phyloP scores from a whole-genome alignment of 1,140 invertebrate genomes.

The Triops cancriformis region DNA sequence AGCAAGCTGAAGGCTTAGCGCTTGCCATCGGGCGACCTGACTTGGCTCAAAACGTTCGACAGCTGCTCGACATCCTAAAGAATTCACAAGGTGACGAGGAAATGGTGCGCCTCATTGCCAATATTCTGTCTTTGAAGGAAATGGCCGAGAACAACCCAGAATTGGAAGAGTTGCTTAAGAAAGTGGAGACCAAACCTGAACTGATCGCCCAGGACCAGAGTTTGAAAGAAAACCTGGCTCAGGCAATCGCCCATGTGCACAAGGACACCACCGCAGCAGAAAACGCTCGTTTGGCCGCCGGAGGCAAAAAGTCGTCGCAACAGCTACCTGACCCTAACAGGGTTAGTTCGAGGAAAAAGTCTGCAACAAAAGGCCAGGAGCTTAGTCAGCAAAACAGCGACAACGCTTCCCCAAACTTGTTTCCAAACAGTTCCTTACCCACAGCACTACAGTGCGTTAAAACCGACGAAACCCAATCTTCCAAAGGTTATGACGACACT shows the following conservation, averaged over 20 bases:
- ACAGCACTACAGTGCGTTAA: no score
- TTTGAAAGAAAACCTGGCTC: conserved; percentile 56
- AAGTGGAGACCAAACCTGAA: conserved; percentile 47
- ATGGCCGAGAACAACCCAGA: conserved; percentile 50
- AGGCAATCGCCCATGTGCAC: conserved; percentile 53
- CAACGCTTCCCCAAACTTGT: no score
- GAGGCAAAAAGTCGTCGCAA: background rate
- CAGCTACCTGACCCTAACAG: background rate
- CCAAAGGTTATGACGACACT: no score
- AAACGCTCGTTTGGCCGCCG: background rate
- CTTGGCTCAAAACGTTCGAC: conserved; percentile 22
- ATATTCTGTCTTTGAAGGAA: conserved; percentile 16
- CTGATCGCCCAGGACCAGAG: conserved; percentile 51
- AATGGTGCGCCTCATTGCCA: conserved; percentile 16
- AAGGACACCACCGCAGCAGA: conserved; percentile 44
- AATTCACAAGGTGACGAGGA: conserved; percentile 25
- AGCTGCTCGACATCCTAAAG: conserved; percentile 23
- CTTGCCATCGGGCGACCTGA: conserved; percentile 48
- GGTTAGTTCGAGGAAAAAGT: no score
- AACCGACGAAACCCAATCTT: no score
- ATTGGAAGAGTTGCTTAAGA: conserved; percentile 49
- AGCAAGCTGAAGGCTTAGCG: conserved; percentile 60
- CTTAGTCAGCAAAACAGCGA: no score
- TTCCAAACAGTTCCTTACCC: no score
- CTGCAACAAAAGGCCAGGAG: no score